These are phyloP conservation scores for Patagioenas fasciata DNA, from an alignment of 2,113 vertebrate species.

Conservation along the genomic window DNA sequence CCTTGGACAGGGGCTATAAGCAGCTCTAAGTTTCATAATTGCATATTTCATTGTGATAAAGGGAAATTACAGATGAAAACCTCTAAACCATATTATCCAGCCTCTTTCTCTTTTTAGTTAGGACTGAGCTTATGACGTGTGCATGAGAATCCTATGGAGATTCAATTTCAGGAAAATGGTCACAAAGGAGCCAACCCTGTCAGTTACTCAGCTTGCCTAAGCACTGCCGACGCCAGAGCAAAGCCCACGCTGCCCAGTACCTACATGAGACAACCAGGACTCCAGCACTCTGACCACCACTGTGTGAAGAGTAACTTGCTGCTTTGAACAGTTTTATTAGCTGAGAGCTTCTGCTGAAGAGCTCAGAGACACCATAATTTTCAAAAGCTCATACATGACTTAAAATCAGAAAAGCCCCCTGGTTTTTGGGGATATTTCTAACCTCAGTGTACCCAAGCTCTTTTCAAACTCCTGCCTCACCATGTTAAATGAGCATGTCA, in stretches of 20 bases:
- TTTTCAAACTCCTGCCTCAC: neutral
- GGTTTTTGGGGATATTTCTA: neutral
- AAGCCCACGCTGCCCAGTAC: neutral
- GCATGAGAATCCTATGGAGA: neutral
- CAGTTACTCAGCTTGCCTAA: neutral
- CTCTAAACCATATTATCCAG: neutral
- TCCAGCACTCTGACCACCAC: neutral
- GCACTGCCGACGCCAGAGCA: neutral
- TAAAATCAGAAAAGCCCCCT: neutral
- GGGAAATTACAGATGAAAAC: neutral
- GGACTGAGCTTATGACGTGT: neutral
- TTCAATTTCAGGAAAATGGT: neutral
- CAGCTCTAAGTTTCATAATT: neutral
- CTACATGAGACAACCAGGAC: neutral
- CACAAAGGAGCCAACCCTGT: neutral
- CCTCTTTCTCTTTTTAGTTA: neutral
- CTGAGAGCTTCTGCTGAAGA: neutral
- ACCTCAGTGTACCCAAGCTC: neutral
- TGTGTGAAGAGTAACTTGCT: neutral
- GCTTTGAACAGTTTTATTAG: neutral
- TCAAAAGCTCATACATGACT: neutral
- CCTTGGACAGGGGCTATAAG: neutral
- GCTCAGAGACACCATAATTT: neutral
- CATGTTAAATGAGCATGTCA: neutral
- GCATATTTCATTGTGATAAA: constrained; percentile 1